A percentile compares a stretch with the other conserved stretches of the same genome.
Conservation (phyloP, 1,140 invertebrate species). For the Zaprionus ghesquierei region DNA sequence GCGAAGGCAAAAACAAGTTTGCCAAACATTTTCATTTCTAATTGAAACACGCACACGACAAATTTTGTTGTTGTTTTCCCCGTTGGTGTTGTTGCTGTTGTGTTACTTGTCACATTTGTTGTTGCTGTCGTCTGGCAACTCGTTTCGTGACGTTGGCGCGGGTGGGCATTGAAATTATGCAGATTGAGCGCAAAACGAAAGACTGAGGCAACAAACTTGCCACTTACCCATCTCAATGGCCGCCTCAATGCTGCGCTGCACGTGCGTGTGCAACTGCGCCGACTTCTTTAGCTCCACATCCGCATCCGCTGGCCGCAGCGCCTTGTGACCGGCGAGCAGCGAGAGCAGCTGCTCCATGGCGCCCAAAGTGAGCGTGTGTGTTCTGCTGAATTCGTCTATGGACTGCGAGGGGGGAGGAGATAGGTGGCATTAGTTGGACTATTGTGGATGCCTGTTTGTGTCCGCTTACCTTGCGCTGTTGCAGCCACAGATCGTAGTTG, state of each 20-base stretch:
- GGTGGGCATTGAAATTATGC: constrained; percentile 64
- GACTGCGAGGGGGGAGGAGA: constrained; percentile 80
- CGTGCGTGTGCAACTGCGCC: constrained; percentile 82
- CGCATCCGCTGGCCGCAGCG: constrained; percentile 83
- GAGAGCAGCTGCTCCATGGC: constrained; percentile 85
- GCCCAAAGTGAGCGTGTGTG: constrained; percentile 83
- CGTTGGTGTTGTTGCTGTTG: constrained; percentile 13
- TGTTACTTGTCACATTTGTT: constrained; percentile 63
- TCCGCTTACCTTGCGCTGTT: constrained; percentile 88
- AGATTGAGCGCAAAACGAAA: constrained; percentile 62
- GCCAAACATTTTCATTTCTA: constrained; percentile 72
- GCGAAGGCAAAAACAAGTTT: constrained; percentile 64
- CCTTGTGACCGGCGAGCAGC: constrained; percentile 82
- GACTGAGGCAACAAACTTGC: constrained; percentile 65
- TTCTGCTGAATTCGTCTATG: constrained; percentile 86
- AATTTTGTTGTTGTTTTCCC: constrained; percentile 7
- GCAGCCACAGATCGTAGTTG: constrained; percentile 92
- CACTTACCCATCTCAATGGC: constrained; percentile 77
- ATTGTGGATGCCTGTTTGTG: background rate
- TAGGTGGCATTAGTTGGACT: background rate
- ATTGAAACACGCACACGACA: constrained; percentile 68
- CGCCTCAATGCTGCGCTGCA: constrained; percentile 72
- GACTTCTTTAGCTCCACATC: constrained; percentile 83
- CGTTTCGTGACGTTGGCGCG: constrained; percentile 23
- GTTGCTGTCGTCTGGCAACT: constrained; percentile 30